phyloP scores from a whole-genome alignment of 1,140 invertebrate species.

The Drosophila nikananu region DNA sequence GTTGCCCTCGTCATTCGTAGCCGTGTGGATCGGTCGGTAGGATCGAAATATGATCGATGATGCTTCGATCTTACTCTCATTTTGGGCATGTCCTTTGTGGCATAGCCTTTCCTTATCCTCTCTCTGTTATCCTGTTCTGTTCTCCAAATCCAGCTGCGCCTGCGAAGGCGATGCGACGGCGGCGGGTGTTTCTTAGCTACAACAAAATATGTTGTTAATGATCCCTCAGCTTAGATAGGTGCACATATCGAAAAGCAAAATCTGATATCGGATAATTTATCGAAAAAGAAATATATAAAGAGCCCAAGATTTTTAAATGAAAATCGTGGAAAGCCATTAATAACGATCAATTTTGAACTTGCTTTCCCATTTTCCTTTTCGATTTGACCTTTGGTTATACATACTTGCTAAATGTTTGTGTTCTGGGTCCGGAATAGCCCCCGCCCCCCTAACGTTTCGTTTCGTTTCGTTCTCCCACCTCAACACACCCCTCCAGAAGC shows the following conservation, averaged over 20 bases:
- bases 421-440: conserved; percentile 3
- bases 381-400: not conserved
- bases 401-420: conserved; percentile 11
- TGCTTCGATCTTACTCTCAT: conserved; percentile 39
- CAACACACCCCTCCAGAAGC: conserved; percentile 9
- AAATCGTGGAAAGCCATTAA: too few relatives aligned
- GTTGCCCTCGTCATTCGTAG: conserved; percentile 34
- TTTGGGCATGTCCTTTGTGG: not conserved
- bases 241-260: not conserved
- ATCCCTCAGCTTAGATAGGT: too few relatives aligned
- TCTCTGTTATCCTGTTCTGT: not conserved
- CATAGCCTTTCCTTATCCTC: conserved; percentile 50
- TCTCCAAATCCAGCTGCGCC: not conserved
- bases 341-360: not conserved
- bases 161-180: conserved; percentile 3
- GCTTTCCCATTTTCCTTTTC: not conserved
- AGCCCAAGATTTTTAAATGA: not conserved
- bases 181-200: conserved; percentile 9
- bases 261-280: not conserved
- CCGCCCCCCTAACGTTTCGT: not conserved
- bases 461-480: conserved; percentile 5
- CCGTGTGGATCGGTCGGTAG: conserved; percentile 58
- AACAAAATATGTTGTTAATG: not conserved
- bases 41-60: conserved; percentile 67
- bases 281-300: not conserved